Conservation (phyloP, 2,888 invertebrate genomes). For the Gastrophysa polygoni region DNA sequence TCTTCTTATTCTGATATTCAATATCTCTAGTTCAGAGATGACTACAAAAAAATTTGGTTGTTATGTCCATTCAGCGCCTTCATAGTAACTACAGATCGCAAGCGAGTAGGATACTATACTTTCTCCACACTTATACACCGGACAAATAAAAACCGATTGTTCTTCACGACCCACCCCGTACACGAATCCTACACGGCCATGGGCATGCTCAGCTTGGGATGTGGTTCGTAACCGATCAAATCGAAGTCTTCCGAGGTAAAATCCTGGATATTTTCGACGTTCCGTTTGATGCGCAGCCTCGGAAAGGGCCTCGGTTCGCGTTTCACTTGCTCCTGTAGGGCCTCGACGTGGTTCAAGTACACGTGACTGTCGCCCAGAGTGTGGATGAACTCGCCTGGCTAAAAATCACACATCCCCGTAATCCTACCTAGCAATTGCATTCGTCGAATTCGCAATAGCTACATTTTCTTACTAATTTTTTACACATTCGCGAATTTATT, state of each 20-base stretch:
- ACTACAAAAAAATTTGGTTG: no score
- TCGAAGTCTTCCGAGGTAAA: constrained; percentile 88
- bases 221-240: constrained; percentile 82
- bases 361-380: constrained; percentile 96
- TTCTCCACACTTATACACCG: no score
- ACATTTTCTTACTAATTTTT: no score
- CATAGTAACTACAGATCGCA: no score
- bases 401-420: constrained; percentile 31
- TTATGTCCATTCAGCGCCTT: no score
- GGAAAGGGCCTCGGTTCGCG: constrained; percentile 85
- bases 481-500: no score
- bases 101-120: no score
- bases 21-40: no score
- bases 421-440: not conserved
- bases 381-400: constrained; percentile 94
- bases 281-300: constrained; percentile 74
- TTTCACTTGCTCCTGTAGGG: constrained; percentile 78
- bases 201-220: constrained; percentile 73
- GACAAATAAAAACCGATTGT: no score
- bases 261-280: constrained; percentile 81
- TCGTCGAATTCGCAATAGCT: no score
- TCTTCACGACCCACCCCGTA: no score
- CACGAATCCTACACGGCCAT: constrained; percentile 46
- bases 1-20: no score
- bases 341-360: constrained; percentile 87